These are phyloP conservation scores for Platichthys stellatus DNA, from an alignment of 2,113 vertebrate species.

Conservation along the genomic window DNA sequence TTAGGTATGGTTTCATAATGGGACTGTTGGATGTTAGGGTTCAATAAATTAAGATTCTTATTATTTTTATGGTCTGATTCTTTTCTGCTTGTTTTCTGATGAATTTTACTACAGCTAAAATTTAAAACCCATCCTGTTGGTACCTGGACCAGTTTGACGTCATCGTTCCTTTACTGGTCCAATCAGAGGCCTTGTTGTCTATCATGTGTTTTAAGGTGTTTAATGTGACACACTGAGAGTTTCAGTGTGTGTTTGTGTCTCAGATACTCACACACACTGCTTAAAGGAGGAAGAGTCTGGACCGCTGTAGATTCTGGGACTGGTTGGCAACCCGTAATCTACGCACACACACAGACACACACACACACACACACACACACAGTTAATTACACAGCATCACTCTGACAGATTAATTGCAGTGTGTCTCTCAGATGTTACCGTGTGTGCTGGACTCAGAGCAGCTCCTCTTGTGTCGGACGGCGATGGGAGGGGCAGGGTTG, in stretches of 20 bases:
- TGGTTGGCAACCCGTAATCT: slow-evolving; percentile 69
- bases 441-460: slow-evolving; percentile 69
- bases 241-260: background rate
- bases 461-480: slow-evolving; percentile 66
- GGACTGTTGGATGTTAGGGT: too few relatives aligned
- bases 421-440: slow-evolving; percentile 43
- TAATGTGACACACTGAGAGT: background rate
- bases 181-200: background rate
- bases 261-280: slow-evolving; percentile 69
- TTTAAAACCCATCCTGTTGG: too few relatives aligned
- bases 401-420: slow-evolving; percentile 30
- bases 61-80: too few relatives aligned
- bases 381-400: slow-evolving; percentile 38
- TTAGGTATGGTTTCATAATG: too few relatives aligned
- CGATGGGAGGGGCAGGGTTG: slow-evolving; percentile 52
- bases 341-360: slow-evolving; percentile 20
- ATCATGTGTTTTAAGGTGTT: background rate
- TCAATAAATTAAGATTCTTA: too few relatives aligned
- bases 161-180: background rate
- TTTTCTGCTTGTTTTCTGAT: too few relatives aligned
- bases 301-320: slow-evolving; percentile 66
- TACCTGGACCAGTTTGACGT: background rate
- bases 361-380: slow-evolving; percentile 29
- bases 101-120: background rate
- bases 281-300: slow-evolving; percentile 70